phyloP scores from a whole-genome alignment of 2,113 vertebrate genomes.

The Oceanites oceanicus region DNA sequence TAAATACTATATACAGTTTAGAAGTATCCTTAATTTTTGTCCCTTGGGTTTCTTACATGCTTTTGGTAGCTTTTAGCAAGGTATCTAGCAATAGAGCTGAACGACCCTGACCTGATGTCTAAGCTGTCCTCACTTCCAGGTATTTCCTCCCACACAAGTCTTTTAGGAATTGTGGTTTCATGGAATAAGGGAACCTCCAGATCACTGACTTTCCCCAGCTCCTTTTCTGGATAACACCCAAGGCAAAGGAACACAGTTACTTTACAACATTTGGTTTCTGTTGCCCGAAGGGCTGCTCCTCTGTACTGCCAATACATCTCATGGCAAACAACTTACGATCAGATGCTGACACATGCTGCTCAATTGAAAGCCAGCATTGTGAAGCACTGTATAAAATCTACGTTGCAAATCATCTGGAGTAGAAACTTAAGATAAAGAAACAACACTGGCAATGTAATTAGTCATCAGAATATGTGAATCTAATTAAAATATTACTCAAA shows the following conservation, averaged over 20 bases:
- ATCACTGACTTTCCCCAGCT: background rate
- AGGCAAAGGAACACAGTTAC: background rate
- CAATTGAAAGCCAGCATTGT: background rate
- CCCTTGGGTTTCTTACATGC: background rate
- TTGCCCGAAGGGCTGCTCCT: background rate
- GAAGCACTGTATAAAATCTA: background rate
- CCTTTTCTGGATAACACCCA: background rate
- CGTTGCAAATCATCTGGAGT: background rate
- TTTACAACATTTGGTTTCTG: background rate
- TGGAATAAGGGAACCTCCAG: background rate
- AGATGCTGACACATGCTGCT: background rate
- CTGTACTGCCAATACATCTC: background rate
- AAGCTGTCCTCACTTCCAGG: background rate
- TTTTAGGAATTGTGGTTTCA: background rate
- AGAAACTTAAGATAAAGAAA: background rate
- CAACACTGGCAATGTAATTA: conserved; percentile 10
- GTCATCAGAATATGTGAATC: conserved; percentile 6
- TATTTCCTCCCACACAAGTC: background rate
- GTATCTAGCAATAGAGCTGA: background rate
- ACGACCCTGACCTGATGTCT: background rate
- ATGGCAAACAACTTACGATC: rapidly evolving
- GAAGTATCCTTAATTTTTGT: background rate
- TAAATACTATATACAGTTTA: background rate
- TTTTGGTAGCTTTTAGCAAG: background rate
- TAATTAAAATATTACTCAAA: conserved; percentile 59